A percentile compares a stretch with the other conserved stretches of the same genome.
These are phyloP conservation scores for Drosophila cracens DNA, from an alignment of 2,888 invertebrate species.

Conservation along the genomic window DNA sequence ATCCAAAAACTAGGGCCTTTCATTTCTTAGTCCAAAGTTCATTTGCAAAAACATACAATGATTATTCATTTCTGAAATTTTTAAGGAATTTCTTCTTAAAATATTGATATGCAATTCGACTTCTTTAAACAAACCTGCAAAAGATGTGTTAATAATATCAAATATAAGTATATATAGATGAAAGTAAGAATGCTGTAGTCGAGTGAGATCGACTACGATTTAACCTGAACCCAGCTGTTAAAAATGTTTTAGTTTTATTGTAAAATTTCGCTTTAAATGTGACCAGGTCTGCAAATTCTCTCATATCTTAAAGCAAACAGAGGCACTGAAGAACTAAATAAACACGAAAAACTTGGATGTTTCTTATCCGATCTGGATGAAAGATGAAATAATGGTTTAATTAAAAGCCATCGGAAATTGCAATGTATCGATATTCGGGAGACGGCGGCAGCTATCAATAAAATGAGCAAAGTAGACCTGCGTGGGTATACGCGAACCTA, in stretches of 20 bases:
- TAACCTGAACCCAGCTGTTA: neutral
- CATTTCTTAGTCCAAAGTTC: too few relatives aligned
- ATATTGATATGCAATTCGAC: neutral
- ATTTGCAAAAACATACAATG: too few relatives aligned
- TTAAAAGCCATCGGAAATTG: too few relatives aligned
- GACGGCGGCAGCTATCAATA: too few relatives aligned
- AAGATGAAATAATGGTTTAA: too few relatives aligned
- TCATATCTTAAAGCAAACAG: neutral
- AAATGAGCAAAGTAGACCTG: neutral
- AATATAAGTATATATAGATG: neutral
- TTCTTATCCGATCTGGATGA: too few relatives aligned
- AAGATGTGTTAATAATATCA: neutral
- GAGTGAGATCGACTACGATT: neutral
- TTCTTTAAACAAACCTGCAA: neutral
- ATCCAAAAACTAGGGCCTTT: too few relatives aligned
- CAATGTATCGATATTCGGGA: too few relatives aligned
- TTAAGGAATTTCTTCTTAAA: neutral
- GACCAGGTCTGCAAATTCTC: neutral
- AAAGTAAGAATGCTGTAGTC: neutral
- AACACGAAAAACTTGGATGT: too few relatives aligned
- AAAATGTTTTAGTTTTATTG: neutral
- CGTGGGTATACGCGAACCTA: neutral
- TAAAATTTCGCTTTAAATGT: neutral
- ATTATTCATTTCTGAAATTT: too few relatives aligned
- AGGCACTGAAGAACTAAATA: neutral